phyloP scores from a whole-genome alignment of 2,797 vertebrate species.

The Acipenser oxyrinchus region DNA sequence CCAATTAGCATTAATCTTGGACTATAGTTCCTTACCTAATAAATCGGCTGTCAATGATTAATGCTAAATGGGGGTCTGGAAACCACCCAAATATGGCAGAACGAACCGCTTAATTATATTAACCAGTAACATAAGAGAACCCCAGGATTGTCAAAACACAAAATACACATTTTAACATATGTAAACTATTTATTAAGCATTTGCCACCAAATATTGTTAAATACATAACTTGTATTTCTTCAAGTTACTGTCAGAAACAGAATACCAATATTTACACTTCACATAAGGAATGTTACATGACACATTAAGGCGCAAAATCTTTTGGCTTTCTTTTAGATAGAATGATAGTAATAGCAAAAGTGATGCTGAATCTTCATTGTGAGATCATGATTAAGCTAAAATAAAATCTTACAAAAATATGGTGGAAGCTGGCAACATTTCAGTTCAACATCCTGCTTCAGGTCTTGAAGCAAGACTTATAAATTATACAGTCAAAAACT shows the following conservation, averaged over 20 bases:
- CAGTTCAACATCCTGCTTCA: constrained; percentile 83
- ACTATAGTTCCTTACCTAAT: too few relatives aligned
- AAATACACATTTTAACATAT: constrained; percentile 70
- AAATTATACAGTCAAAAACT: constrained; percentile 84
- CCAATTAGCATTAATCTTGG: too few relatives aligned
- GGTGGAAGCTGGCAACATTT: constrained; percentile 87
- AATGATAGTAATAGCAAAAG: constrained; percentile 79
- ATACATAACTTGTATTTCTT: constrained; percentile 86
- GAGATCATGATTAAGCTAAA: constrained; percentile 77
- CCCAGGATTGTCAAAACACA: constrained; percentile 19
- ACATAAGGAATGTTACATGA: constrained; percentile 97
- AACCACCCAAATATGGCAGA: too few relatives aligned
- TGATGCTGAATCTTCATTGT: constrained; percentile 74
- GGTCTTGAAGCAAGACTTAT: constrained; percentile 68
- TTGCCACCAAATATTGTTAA: constrained; percentile 97
- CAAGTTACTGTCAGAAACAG: constrained; percentile 86
- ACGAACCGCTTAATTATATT: too few relatives aligned
- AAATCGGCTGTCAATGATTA: too few relatives aligned
- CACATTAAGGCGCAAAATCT: constrained; percentile 95
- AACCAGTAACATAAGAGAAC: not conserved
- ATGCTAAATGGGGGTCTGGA: too few relatives aligned
- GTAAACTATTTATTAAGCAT: constrained; percentile 95
- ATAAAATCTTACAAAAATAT: constrained; percentile 80
- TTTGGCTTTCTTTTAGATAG: constrained; percentile 96
- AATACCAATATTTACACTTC: constrained; percentile 89